Evolutionary conservation across 2,888 invertebrate genomes (phyloP), one percentile per base, ranked within the genome.

Genomic region (Tuta absoluta): DNA sequence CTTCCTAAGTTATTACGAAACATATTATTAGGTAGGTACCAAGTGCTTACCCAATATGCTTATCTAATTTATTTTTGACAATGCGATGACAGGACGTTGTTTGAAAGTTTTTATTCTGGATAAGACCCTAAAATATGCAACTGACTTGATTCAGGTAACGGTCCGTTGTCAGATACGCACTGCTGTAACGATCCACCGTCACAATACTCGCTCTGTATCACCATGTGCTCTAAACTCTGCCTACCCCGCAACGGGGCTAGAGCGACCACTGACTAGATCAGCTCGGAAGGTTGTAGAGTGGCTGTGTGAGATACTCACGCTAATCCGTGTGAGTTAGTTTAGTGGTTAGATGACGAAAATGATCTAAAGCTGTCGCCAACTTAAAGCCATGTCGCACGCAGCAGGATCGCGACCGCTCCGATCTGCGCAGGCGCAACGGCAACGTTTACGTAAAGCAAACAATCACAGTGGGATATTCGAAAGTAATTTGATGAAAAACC

Each of bases 191-290:
- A 96, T n/a, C 97, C 97, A 0, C 97, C 98, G 79, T 98, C 97
- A 78, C 98, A 98, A 82, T 95, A 98, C 82, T 98, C 98, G 81
- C 97, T 98, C 86, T 98, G 98, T 41, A 98, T 98, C 59, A 97
- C 95, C 96, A 98, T 97, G 83, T 98, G 97, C 82, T 97, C 96
- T n/a, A n/a, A n/a, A n/a, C n/a, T n/a, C n/a, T n/a, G n/a, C n/a
- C n/a, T n/a, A n/a, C n/a, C n/a, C n/a, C n/a, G n/a, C n/a, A n/a
- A n/a, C n/a, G n/a, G n/a, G n/a, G n/a, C n/a, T n/a, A n/a, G n/a
- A n/a, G n/a, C n/a, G n/a, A n/a, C n/a, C n/a, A n/a, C n/a, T n/a
- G n/a, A n/a, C n/a, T n/a, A n/a, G n/a, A n/a, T n/a, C n/a, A n/a
- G n/a, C n/a, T n/a, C n/a, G n/a, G n/a, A n/a, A n/a, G n/a, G n/a